Conservation (phyloP, 2,888 invertebrate genomes). For the Electrophaes corylata region DNA sequence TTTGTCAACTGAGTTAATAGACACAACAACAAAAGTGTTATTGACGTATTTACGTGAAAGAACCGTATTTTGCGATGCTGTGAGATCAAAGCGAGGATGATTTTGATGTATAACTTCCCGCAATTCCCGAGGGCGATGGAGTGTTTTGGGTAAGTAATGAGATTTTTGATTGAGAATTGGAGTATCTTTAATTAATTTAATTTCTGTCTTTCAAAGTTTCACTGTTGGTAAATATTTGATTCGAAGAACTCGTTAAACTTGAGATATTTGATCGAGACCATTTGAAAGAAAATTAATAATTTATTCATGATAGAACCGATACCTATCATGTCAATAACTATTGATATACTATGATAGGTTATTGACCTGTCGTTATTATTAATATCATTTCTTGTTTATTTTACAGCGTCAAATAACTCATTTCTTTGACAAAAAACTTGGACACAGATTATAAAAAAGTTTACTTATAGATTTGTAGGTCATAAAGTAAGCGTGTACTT, state of each 20-base stretch:
- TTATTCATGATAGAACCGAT: slow-evolving; percentile 27
- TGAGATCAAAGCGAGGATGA: slow-evolving; percentile 58
- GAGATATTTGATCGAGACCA: slow-evolving; percentile 32
- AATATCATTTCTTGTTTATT: slow-evolving; percentile 12
- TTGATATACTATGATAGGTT: slow-evolving; percentile 21
- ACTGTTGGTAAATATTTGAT: slow-evolving; percentile 50
- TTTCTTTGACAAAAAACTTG: not conserved
- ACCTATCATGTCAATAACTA: slow-evolving; percentile 17
- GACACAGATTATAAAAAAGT: not conserved
- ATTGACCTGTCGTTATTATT: slow-evolving; percentile 21
- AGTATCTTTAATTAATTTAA: slow-evolving; percentile 51
- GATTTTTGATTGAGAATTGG: slow-evolving; percentile 55
- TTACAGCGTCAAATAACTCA: not conserved
- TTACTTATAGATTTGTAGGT: not conserved
- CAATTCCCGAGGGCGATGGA: slow-evolving; percentile 63
- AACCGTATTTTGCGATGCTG: slow-evolving; percentile 54
- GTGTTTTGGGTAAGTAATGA: slow-evolving; percentile 70
- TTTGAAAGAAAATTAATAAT: slow-evolving; percentile 29
- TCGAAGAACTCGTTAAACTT: slow-evolving; percentile 35
- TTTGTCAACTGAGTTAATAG: slow-evolving; percentile 52
- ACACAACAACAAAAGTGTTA: slow-evolving; percentile 61
- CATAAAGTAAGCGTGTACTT: not conserved
- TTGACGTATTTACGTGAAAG: slow-evolving; percentile 56
- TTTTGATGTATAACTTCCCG: slow-evolving; percentile 52
- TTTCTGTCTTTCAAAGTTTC: slow-evolving; percentile 38